phyloP scores from a whole-genome alignment of 2,113 vertebrate genomes.

The Chascanopsetta lugubris region DNA sequence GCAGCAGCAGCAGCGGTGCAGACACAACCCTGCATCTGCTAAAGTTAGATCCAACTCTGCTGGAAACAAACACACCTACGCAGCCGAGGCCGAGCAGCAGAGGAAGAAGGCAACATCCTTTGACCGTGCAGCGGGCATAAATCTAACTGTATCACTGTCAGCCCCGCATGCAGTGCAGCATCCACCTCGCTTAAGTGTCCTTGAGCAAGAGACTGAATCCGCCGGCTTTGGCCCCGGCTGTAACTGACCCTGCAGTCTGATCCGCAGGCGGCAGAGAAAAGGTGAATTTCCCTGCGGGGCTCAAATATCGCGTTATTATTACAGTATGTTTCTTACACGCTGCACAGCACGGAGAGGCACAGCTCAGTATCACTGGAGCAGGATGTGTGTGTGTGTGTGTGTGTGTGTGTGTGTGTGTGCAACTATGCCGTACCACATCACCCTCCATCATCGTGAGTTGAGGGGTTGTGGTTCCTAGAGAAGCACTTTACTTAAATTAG shows the following conservation, averaged over 20 bases:
- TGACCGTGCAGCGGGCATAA: conserved; percentile 35
- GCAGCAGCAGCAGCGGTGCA: conserved; percentile 35
- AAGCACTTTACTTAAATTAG: conserved; percentile 82
- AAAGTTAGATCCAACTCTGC: conserved; percentile 60
- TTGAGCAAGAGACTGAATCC: conserved; percentile 52
- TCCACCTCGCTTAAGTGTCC: conserved; percentile 51
- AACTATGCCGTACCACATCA: conserved; percentile 48
- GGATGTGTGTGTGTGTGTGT: conserved; percentile 49
- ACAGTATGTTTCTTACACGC: conserved; percentile 56
- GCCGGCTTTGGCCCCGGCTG: conserved; percentile 12
- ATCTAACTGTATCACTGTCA: conserved; percentile 48
- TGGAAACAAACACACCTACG: conserved; percentile 72
- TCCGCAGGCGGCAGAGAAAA: conserved; percentile 38
- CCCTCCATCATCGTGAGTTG: conserved; percentile 68
- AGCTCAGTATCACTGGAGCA: conserved; percentile 48
- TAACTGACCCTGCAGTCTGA: conserved; percentile 44
- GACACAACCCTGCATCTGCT: conserved; percentile 42
- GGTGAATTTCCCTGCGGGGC: conserved; percentile 52
- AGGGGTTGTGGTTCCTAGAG: conserved; percentile 77
- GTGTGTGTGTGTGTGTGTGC: conserved; percentile 46
- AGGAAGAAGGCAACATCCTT: conserved; percentile 42
- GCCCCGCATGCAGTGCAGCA: conserved; percentile 11
- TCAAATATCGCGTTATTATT: conserved; percentile 67
- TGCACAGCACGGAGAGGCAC: conserved; percentile 43
- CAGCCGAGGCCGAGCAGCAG: conserved; percentile 44